Percentiles rank a stretch among this genome's conserved stretches.
phyloP scores from a whole-genome alignment of 2,797 vertebrate genomes.

The Dendrocincla fuliginosa region DNA sequence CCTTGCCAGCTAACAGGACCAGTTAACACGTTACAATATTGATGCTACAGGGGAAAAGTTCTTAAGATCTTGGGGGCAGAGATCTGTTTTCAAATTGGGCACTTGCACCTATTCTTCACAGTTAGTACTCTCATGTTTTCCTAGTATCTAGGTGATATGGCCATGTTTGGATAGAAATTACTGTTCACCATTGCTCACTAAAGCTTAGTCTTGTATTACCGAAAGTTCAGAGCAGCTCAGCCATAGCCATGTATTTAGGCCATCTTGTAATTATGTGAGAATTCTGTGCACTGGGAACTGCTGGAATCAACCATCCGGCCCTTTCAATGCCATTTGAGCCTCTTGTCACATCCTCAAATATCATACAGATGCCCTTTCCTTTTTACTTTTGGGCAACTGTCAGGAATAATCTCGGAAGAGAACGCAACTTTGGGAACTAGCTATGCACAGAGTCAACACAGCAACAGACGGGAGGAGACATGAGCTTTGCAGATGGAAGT shows the following conservation, averaged over 20 bases:
- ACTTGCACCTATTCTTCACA: neutral
- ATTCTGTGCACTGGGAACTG: slow-evolving; percentile 44
- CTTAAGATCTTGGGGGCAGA: neutral
- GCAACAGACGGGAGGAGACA: neutral
- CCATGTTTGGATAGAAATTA: neutral
- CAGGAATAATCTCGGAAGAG: slow-evolving; percentile 46
- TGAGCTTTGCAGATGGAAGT: neutral
- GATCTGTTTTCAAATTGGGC: neutral
- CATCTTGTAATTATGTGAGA: slow-evolving; percentile 59
- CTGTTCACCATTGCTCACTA: neutral
- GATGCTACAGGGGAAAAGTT: neutral
- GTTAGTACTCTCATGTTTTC: neutral
- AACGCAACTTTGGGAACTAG: neutral
- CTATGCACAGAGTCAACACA: neutral
- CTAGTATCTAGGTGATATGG: neutral
- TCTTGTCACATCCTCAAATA: slow-evolving; percentile 68
- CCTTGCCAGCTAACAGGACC: neutral
- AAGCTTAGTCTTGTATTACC: slow-evolving; percentile 28
- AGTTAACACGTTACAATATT: neutral
- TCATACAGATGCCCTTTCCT: slow-evolving; percentile 51
- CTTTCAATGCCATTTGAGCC: slow-evolving; percentile 35
- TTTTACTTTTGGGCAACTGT: slow-evolving; percentile 60
- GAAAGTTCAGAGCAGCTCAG: slow-evolving; percentile 33
- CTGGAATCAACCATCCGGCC: slow-evolving; percentile 27
- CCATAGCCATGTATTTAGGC: slow-evolving; percentile 43